phyloP scores from a whole-genome alignment of 2,888 invertebrate genomes.

The Encarsia formosa region DNA sequence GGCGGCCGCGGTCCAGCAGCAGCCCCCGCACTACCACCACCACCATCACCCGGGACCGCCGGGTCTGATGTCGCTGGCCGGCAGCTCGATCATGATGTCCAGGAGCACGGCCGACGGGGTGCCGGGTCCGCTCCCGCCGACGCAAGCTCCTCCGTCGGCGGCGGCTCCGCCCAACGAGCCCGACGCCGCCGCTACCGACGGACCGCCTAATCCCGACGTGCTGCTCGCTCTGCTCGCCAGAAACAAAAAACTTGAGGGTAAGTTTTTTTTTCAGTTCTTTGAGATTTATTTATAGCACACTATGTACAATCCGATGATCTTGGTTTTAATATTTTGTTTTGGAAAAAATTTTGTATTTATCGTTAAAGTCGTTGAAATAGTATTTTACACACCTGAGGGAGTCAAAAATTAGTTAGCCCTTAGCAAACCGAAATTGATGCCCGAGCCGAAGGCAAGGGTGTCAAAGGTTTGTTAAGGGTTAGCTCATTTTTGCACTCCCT shows the following conservation, averaged over 20 bases:
- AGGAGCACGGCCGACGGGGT: conserved; percentile 31
- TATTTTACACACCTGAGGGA: too few relatives aligned
- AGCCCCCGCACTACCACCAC: conserved; percentile 33
- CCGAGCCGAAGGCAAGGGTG: too few relatives aligned
- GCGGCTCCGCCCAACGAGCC: conserved; percentile 36
- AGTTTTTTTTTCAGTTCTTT: too few relatives aligned
- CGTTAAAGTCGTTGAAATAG: too few relatives aligned
- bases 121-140: conserved; percentile 17
- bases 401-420: too few relatives aligned
- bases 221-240: conserved; percentile 77
- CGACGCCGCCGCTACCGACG: conserved; percentile 40
- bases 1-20: conserved; percentile 44
- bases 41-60: conserved; percentile 32
- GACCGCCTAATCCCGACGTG: conserved; percentile 77
- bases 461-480: too few relatives aligned
- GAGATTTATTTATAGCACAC: too few relatives aligned
- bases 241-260: conserved; percentile 88
- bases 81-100: conserved; percentile 15
- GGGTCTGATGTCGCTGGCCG: conserved; percentile 30
- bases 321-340: too few relatives aligned
- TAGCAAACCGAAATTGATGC: too few relatives aligned
- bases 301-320: too few relatives aligned
- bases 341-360: too few relatives aligned
- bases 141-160: conserved; percentile 9
- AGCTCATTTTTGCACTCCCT: too few relatives aligned